Evolutionary conservation across 2,888 invertebrate genomes (phyloP).

Genomic region (Busseola fusca): DNA sequence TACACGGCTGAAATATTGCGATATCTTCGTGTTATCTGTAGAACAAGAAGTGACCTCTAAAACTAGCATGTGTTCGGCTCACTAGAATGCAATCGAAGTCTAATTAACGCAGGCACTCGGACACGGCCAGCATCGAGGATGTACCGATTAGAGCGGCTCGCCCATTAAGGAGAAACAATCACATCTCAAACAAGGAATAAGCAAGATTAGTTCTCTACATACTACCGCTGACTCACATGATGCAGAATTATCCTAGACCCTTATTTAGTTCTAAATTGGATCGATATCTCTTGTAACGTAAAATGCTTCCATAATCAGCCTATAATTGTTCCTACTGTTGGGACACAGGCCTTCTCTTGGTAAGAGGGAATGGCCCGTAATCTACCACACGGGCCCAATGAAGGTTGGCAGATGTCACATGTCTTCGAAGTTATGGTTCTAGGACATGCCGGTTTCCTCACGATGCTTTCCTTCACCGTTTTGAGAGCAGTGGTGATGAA

Average conservation of each 20-base stretch:
- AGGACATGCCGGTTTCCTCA: too few species aligned
- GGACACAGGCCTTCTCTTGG: too few species aligned
- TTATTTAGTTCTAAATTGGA: slow-evolving; percentile 47
- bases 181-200: slow-evolving; percentile 83
- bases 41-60: slow-evolving; percentile 74
- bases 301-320: too few species aligned
- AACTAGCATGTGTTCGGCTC: slow-evolving; percentile 73
- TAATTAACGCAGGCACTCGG: slow-evolving; percentile 83
- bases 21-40: slow-evolving; percentile 55
- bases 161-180: slow-evolving; percentile 88
- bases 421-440: too few species aligned
- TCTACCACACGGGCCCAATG: too few species aligned
- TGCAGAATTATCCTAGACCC: slow-evolving; percentile 38
- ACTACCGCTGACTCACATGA: slow-evolving; percentile 58
- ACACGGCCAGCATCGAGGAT: slow-evolving; percentile 81
- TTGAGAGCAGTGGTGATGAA: too few species aligned
- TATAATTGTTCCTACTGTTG: too few species aligned
- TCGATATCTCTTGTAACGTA: slow-evolving; percentile 1
- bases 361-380: too few species aligned
- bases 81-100: slow-evolving; percentile 81
- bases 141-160: slow-evolving; percentile 82
- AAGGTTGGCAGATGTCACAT: too few species aligned
- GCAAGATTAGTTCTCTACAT: slow-evolving; percentile 75
- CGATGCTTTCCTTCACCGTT: too few species aligned
- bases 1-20: slow-evolving; percentile 56